Conservation (phyloP, 2,888 invertebrate genomes). For the Leucoptera coffeella region DNA sequence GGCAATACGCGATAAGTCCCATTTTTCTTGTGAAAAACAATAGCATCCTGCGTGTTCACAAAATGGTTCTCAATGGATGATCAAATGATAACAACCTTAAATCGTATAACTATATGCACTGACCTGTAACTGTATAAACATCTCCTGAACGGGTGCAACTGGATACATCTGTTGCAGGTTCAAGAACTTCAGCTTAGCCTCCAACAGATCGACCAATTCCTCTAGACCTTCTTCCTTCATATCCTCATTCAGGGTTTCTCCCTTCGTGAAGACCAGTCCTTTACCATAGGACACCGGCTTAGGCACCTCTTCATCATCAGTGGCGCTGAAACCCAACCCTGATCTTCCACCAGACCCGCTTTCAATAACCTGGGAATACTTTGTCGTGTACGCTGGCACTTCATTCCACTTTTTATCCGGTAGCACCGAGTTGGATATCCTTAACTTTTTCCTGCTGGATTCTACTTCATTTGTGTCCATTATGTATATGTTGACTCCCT, state of each 20-base stretch:
- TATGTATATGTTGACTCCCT: conserved; percentile 28
- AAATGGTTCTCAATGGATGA: too few relatives aligned
- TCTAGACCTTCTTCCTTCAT: conserved; percentile 28
- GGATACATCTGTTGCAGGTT: conserved; percentile 32
- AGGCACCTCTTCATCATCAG: conserved; percentile 18
- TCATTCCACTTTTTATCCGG: conserved; percentile 23
- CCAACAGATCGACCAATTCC: conserved; percentile 28
- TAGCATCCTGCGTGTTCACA: too few relatives aligned
- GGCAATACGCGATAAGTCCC: too few relatives aligned
- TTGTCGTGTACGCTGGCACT: conserved; percentile 31
- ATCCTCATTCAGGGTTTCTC: conserved; percentile 39
- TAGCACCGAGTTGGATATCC: conserved; percentile 37
- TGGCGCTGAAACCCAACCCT: conserved; percentile 38
- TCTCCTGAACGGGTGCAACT: conserved; percentile 47
- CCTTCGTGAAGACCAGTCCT: conserved; percentile 39
- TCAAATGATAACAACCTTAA: too few relatives aligned
- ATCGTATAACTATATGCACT: too few relatives aligned
- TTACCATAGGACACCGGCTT: conserved; percentile 29
- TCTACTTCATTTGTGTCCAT: conserved; percentile 18
- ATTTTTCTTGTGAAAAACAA: too few relatives aligned
- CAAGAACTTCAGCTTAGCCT: conserved; percentile 47
- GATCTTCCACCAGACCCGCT: conserved; percentile 35
- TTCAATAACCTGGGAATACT: conserved; percentile 39
- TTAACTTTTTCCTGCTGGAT: conserved; percentile 24
- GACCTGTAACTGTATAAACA: conserved; percentile 55